Conservation (phyloP, 2,797 vertebrate genomes). For the Gobio occitaniae region DNA sequence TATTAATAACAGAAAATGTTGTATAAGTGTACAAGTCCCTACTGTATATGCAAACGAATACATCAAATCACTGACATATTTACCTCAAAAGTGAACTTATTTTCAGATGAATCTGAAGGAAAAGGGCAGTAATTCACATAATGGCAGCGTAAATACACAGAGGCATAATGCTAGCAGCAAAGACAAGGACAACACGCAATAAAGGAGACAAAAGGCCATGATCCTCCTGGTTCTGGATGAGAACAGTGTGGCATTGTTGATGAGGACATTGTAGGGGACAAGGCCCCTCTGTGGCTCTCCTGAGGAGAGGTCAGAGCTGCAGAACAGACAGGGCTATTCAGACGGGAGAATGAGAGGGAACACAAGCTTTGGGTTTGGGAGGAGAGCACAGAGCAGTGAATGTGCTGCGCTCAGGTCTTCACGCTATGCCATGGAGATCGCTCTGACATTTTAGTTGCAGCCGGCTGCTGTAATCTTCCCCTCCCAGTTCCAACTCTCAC, state of each 20-base stretch:
- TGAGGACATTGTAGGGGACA: conserved; percentile 37
- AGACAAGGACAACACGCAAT: conserved; percentile 34
- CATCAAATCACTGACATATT: neutral
- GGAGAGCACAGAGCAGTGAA: conserved; percentile 9
- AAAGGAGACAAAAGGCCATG: conserved; percentile 42
- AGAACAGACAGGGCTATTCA: conserved; percentile 54
- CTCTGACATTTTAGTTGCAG: conserved; percentile 55
- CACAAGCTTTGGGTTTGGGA: conserved; percentile 4
- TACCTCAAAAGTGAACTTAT: neutral
- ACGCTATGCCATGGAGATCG: conserved; percentile 45
- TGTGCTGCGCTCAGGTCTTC: conserved; percentile 40
- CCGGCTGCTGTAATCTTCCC: conserved; percentile 51
- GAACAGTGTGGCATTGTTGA: conserved; percentile 60
- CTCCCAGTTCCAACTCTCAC: conserved; percentile 34
- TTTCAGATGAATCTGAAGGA: neutral
- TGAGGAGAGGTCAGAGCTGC: conserved; percentile 39
- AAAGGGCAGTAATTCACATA: conserved; percentile 23
- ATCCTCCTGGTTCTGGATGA: conserved; percentile 20
- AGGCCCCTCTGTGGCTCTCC: conserved; percentile 47
- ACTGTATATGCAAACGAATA: conserved; percentile 8
- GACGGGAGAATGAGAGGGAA: conserved; percentile 21
- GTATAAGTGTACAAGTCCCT: neutral
- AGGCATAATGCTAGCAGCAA: conserved; percentile 62
- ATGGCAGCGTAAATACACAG: conserved; percentile 28
- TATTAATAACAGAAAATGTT: neutral